Evolutionary conservation across 30 jellyfish, hydroid and myxozoan genomes (phyloP), one percentile per base, ranked within the genome.

Genomic region (Aurelia coerulea): DNA sequence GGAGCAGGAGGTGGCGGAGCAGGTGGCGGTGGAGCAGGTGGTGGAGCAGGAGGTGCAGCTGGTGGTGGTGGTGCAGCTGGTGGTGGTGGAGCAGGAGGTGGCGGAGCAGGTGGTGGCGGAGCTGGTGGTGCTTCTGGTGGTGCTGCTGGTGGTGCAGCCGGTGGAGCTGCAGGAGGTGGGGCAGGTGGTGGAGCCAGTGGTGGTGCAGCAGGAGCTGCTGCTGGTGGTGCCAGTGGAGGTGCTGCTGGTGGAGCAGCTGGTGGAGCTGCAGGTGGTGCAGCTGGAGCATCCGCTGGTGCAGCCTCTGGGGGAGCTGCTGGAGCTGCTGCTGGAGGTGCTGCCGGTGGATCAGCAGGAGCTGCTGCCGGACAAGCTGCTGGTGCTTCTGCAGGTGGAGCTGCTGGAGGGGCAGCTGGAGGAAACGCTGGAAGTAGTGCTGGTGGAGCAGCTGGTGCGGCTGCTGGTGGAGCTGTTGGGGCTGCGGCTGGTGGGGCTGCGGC

Each of bases 271-370:
- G 88, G 91, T 4, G 84, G 67, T 34, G 91, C 64, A 19, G 96
- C 79, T 15, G 77, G 67, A 9, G 96, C 79, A 2, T 83, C 49
- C 13, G 96, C 69, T 0, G 91, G 84, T 35, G 91, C 76, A 9
- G 91, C 82, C 5, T 81, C 66, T 33, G 88, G 81, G 17, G 91
- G 88, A 3, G 79, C 66, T 62, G 98, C 85, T 15, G 96, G 85
- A 31, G 97, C 69, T 69, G 95, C 65, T 6, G 84, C 34, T n/a
- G 85, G 90, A 39, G 89, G 81, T 58, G 97, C 64, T 1, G 86
- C 73, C 10, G 95, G 85, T 8, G 95, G 84, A 34, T 79, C 72
- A 6, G 95, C 80, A 5, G 95, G 85, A 9, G 95, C 80, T 18
- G 90, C 84, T 1, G 90, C 65, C 12, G 84, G 74, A 12, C 95